Conservation (phyloP, 2,113 vertebrate genomes). For the Scartelaos histophorus region DNA sequence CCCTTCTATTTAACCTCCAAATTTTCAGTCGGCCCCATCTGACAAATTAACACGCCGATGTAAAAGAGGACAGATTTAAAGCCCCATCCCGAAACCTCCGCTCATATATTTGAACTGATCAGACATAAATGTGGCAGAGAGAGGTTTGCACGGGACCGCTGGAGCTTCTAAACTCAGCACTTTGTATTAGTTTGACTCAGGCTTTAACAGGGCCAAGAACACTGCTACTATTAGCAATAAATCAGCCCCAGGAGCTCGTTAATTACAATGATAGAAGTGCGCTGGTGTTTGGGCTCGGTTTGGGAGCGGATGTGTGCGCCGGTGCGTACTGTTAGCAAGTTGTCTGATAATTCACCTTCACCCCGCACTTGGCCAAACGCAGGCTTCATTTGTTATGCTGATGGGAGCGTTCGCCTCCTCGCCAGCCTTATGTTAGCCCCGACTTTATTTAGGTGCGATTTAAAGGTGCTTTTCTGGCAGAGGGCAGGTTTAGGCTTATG, state of each 20-base stretch:
- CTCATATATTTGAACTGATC: conserved; percentile 18
- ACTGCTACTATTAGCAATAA: conserved; percentile 69
- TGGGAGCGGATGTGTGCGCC: background rate
- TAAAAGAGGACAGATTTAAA: conserved; percentile 9
- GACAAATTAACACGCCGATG: background rate
- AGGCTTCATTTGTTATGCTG: background rate
- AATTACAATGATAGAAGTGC: conserved; percentile 65
- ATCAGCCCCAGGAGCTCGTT: conserved; percentile 59
- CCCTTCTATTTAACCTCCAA: background rate
- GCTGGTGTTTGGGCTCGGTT: conserved; percentile 30
- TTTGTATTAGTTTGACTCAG: conserved; percentile 56
- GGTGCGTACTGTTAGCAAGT: background rate
- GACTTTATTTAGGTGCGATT: no score
- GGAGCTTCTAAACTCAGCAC: conserved; percentile 27
- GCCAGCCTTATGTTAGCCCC: background rate
- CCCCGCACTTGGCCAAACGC: background rate
- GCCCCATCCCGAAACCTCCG: background rate
- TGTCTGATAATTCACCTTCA: background rate
- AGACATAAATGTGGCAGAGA: conserved; percentile 15
- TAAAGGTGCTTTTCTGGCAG: no score
- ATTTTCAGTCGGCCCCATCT: background rate
- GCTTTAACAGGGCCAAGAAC: conserved; percentile 42
- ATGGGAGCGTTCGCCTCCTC: background rate
- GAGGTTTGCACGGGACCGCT: conserved; percentile 20
- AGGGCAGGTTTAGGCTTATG: no score